Percentiles rank a stretch among this genome's conserved stretches.
phyloP scores from a whole-genome alignment of 2,797 vertebrate genomes.

The Momotus momota region DNA sequence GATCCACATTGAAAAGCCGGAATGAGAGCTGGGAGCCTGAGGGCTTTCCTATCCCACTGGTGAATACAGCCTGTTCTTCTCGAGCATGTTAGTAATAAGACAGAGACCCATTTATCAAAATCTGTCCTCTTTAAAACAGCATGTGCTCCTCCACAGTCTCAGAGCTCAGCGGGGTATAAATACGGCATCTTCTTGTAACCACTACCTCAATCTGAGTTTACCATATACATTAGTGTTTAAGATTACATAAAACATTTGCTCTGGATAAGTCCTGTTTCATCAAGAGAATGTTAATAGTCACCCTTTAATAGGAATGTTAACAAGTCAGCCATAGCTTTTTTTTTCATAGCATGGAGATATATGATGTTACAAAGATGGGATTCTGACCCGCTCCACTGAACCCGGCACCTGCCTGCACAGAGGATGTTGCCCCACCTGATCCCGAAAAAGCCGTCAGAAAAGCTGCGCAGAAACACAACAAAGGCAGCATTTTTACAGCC shows the following conservation, averaged over 20 bases:
- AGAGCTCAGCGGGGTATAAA: background rate
- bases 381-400: background rate
- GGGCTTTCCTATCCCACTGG: constrained; percentile 26
- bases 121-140: background rate
- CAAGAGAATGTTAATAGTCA: background rate
- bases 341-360: rapidly evolving
- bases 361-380: background rate
- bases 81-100: background rate
- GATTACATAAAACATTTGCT: background rate
- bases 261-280: background rate
- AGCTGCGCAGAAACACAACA: background rate
- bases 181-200: background rate
- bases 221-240: background rate
- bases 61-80: constrained; percentile 31
- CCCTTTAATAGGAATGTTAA: background rate
- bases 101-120: constrained; percentile 48
- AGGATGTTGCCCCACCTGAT: background rate
- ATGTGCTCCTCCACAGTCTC: background rate
- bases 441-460: background rate
- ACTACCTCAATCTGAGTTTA: background rate
- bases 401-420: background rate
- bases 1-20: background rate
- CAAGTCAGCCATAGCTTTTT: background rate
- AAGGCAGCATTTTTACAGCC: background rate
- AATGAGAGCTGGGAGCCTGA: constrained; percentile 26